Evolutionary conservation across 2,888 invertebrate genomes (phyloP).

Genomic region (Trichopoda pennipes): DNA sequence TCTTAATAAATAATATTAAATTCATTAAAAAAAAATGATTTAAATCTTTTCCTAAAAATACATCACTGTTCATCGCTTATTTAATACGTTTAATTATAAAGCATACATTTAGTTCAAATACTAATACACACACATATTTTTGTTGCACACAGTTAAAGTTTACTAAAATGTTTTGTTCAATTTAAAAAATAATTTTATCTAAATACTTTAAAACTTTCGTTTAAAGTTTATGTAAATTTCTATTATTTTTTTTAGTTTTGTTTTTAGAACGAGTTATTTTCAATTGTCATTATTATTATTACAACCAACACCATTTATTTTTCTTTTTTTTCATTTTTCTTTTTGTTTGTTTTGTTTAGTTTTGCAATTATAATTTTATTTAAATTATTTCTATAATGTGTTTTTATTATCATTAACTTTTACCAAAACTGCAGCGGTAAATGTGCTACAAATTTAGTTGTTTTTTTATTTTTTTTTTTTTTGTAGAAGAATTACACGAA

Average conservation of each 20-base stretch:
- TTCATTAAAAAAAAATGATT: too few relatives aligned
- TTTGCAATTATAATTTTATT: conserved; percentile 40
- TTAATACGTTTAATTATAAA: conserved; percentile 34
- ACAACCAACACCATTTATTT: conserved; percentile 29
- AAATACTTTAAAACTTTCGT: conserved; percentile 30
- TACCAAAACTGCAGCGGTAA: background rate
- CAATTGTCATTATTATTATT: conserved; percentile 52
- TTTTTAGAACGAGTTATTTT: background rate
- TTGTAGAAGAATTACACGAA: background rate
- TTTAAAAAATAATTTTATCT: conserved; percentile 6
- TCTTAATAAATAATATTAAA: too few relatives aligned
- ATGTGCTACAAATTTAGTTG: conserved; percentile 36
- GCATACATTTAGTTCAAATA: conserved; percentile 20
- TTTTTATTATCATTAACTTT: background rate
- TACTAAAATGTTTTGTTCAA: conserved; percentile 43
- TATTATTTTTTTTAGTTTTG: too few relatives aligned
- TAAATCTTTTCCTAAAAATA: too few relatives aligned
- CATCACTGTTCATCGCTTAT: conserved; percentile 20
- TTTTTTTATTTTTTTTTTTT: too few relatives aligned
- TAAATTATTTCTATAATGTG: conserved; percentile 9
- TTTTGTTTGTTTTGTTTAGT: conserved; percentile 1
- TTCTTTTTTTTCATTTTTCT: too few relatives aligned
- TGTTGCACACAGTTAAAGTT: conserved; percentile 48
- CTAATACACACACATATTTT: conserved; percentile 16
- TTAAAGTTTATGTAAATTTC: conserved; percentile 1